A percentile compares a stretch with the other conserved stretches of the same genome.
phyloP scores from a whole-genome alignment of 2,113 vertebrate genomes.

The Notechis scutatus region DNA sequence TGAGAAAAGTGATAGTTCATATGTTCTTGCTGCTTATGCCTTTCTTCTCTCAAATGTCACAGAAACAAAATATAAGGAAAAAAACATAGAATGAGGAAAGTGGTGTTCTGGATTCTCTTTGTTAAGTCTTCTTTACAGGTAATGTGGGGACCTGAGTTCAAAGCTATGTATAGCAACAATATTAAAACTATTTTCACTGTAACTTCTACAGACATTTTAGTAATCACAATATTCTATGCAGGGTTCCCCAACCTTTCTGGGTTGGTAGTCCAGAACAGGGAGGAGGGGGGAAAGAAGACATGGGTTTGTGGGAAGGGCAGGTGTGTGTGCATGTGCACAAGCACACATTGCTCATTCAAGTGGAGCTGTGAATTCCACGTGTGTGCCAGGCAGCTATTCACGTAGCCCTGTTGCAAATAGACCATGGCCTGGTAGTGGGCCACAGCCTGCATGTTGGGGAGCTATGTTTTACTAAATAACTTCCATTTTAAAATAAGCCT shows the following conservation, averaged over 20 bases:
- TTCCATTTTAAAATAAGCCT: conserved; percentile 41
- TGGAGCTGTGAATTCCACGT: no score
- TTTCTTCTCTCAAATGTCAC: neutral
- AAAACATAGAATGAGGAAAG: neutral
- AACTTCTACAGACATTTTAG: conserved; percentile 28
- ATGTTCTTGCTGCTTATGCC: neutral
- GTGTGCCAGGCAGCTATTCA: no score
- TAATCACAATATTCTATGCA: conserved; percentile 32
- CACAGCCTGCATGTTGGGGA: no score
- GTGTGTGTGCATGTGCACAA: no score
- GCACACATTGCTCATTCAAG: no score
- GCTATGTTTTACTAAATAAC: neutral
- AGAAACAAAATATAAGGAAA: neutral
- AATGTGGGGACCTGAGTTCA: conserved; percentile 4
- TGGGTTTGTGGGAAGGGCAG: no score
- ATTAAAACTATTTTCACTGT: conserved; percentile 10
- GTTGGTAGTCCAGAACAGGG: no score
- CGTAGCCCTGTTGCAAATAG: no score
- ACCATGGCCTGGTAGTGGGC: no score
- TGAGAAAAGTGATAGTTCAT: neutral
- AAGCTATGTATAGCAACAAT: conserved; percentile 22
- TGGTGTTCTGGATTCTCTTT: neutral
- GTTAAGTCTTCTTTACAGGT: conserved; percentile 11
- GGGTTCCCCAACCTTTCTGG: no score
- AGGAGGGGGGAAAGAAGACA: no score